Evolutionary conservation across 53 echinoderm and acorn worm genomes (phyloP).

Genomic region (Apostichopus leukothele): DNA sequence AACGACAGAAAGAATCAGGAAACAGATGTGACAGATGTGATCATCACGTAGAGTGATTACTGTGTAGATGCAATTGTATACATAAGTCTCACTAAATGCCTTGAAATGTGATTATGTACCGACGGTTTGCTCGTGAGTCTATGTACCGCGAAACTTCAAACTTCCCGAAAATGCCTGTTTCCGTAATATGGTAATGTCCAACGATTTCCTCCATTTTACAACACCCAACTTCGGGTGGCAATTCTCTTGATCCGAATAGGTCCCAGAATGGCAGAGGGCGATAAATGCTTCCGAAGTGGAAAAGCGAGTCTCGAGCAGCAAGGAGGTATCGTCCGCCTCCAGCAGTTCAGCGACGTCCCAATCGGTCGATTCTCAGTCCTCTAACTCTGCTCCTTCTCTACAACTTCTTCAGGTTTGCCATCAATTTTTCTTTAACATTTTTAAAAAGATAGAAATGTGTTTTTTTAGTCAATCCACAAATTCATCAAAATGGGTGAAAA

Average conservation of each 20-base stretch:
- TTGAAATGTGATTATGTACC: too few species aligned
- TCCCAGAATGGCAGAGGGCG: conserved; percentile 70
- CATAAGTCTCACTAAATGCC: too few species aligned
- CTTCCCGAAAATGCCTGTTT: neutral
- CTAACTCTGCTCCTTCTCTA: conserved; percentile 1
- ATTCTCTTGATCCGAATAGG: conserved; percentile 21
- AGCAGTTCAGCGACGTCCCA: conserved; percentile 20
- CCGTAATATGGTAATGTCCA: too few species aligned
- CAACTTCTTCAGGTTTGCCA: conserved; percentile 9
- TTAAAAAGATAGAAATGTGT: neutral
- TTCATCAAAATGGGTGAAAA: too few species aligned
- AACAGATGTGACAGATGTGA: too few species aligned
- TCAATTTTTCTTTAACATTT: neutral
- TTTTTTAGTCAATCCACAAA: neutral
- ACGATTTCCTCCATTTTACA: neutral
- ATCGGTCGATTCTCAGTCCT: conserved; percentile 21
- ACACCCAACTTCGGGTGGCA: neutral
- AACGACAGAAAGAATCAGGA: too few species aligned
- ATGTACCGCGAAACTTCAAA: neutral
- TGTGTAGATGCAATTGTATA: too few species aligned
- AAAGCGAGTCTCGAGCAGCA: neutral
- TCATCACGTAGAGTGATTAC: too few species aligned
- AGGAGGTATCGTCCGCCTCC: neutral
- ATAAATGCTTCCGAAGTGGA: conserved; percentile 53
- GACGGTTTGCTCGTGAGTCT: too few species aligned